Evolutionary conservation across 2,888 invertebrate genomes (phyloP).

Genomic region (Coleophora deauratella): DNA sequence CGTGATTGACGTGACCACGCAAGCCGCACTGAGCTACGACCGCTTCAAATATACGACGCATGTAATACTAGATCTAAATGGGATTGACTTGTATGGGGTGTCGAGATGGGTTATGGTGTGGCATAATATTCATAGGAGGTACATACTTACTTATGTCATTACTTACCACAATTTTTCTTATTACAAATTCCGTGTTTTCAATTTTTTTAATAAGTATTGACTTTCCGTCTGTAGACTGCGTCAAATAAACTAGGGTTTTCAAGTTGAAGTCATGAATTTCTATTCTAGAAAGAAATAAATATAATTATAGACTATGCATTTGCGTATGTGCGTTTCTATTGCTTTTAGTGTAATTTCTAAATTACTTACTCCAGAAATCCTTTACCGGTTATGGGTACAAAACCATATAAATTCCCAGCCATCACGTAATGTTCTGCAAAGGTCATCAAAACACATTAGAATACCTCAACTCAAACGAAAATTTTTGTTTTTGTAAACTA

Average conservation of each 20-base stretch:
- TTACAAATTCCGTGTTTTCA: slow-evolving; percentile 25
- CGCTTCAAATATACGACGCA: no score
- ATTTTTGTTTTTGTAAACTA: no score
- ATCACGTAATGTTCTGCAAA: slow-evolving; percentile 41
- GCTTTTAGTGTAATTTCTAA: neutral
- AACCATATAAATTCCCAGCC: slow-evolving; percentile 30
- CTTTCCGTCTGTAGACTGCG: slow-evolving; percentile 29
- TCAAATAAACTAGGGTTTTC: slow-evolving; percentile 30
- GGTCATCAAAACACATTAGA: neutral
- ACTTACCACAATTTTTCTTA: slow-evolving; percentile 32
- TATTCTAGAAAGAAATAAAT: slow-evolving; percentile 21
- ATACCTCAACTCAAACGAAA: no score
- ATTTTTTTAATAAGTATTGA: slow-evolving; percentile 33
- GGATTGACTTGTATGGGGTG: no score
- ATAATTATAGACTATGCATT: no score
- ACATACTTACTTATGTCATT: neutral
- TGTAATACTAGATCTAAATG: no score
- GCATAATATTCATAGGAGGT: no score
- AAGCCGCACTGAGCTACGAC: no score
- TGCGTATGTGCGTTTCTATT: no score
- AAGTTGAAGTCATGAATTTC: slow-evolving; percentile 28
- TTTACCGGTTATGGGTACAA: slow-evolving; percentile 32
- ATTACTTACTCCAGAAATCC: slow-evolving; percentile 38
- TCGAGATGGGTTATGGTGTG: no score
- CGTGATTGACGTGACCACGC: no score